Conservation (phyloP, 1,140 invertebrate genomes). For the Nomia melanderi region DNA sequence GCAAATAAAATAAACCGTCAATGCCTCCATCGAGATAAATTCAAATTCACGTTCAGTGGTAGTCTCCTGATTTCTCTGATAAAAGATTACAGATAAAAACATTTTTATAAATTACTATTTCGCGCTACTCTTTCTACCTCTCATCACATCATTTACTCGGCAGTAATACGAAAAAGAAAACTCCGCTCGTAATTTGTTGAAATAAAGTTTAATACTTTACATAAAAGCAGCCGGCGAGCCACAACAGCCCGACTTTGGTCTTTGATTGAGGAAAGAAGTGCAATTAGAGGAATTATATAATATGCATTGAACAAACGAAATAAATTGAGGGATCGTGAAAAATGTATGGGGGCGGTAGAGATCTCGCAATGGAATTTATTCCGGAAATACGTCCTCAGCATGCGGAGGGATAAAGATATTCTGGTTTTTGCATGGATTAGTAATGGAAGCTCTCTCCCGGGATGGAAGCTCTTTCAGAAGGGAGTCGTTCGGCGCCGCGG, state of each 20-base stretch:
- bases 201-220: too few relatives aligned
- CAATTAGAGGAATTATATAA: slow-evolving; percentile 10
- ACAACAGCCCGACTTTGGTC: not conserved
- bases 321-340: slow-evolving; percentile 23
- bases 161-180: too few relatives aligned
- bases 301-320: slow-evolving; percentile 25
- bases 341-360: slow-evolving; percentile 24
- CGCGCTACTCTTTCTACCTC: too few relatives aligned
- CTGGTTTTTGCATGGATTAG: slow-evolving; percentile 81
- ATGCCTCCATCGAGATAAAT: too few relatives aligned
- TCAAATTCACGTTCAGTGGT: too few relatives aligned
- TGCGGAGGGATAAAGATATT: slow-evolving; percentile 80
- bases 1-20: too few relatives aligned
- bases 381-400: slow-evolving; percentile 80
- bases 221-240: not conserved
- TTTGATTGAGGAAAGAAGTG: not conserved
- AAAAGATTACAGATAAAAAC: too few relatives aligned
- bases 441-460: slow-evolving; percentile 80
- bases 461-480: slow-evolving; percentile 78
- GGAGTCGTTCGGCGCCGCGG: slow-evolving; percentile 72
- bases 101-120: too few relatives aligned
- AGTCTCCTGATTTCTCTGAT: too few relatives aligned
- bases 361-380: slow-evolving; percentile 76
- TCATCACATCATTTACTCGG: too few relatives aligned
- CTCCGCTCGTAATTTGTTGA: too few relatives aligned